Base-by-base conservation (phyloP, 2,888 invertebrate species). In the Antheraea yamamai region DNA sequence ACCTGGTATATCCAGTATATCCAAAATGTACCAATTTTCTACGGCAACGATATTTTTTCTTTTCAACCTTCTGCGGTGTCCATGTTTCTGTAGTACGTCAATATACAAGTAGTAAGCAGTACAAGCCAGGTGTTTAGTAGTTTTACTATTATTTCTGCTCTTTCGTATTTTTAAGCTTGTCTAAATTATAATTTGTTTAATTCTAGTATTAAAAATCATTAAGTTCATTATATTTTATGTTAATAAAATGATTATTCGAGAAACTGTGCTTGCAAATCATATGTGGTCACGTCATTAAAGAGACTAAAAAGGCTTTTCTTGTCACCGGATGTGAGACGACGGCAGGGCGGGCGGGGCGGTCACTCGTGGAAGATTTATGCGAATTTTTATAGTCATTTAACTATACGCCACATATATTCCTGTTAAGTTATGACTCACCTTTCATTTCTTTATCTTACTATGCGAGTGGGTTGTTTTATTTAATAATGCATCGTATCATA, bases 281-380 rank as follows among this genome's bases (percentile, higher is more conserved):
- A 82, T 83, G 83, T 81, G 82, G 81, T 82, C 79, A 85, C 83
- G 83, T 80, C 81, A 81, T 83, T 90, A 89, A 89, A 89, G 88
- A 86, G 87, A 87, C 88, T 88, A 83, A 86, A 88, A 86, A 85
- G 86, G 82, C 79, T 84, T 84, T 81, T 85, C 81, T 80, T 85
- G 87, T 87, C 85, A 77, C 80, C 83, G 84, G 83, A 81, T 81
- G 81, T 79, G 80, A 76, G 76, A 77, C 75, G 79, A 76, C 80
- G 78, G 80, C 78, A 82, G 80, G 78, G 87, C 89, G 91, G 89
- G 80, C 78, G 82, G 81, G 78, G 87, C 89, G 91, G 89, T 91
- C 91, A 91, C 82, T 89, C 91, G 91, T 88, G 87, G 81, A 91
- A 92, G 92, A 92, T 92, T 85, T 90, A 92, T 89, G 89, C 79